Evolutionary conservation across 2,797 vertebrate genomes (phyloP), one percentile per base, ranked within the genome.

Genomic region (Pogoniulus pusillus): DNA sequence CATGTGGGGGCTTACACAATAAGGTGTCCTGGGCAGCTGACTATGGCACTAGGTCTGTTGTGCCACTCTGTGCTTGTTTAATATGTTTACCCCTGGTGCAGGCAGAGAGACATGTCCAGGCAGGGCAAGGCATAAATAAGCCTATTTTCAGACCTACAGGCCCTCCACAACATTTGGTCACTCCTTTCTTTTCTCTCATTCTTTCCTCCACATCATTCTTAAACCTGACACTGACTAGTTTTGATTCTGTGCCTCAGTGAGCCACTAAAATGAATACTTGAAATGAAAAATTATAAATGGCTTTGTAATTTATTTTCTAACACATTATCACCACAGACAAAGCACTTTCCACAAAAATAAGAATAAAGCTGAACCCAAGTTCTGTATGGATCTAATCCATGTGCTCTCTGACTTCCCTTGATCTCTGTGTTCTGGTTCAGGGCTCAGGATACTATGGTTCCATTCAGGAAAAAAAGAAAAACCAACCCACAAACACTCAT

Each of bases 381-480:
- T 74, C 19, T 39, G 1, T 27, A 26, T 9, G 10, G 20, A 12
- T 90, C n/a, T 51, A 12, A 5, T 34, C 19, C 14, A 55, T 0
- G 0, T 62, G 12, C 12, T 0, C 0, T 16, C 57, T 65, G 49
- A 59, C 8, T 59, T 79, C 27, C 16, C 13, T 32, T 5, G 1
- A 12, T 18, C 8, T 68, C 65, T 53, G 29, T 14, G 7, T 59
- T 24, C 35, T 43, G 7, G 27, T 41, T 64, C 19, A 49, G 4
- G 6, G 10, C 45, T 84, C 13, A 30, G 43, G 18, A 5, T 66
- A 22, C 6, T 68, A 11, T 62, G 2, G 2, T 54, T 24, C 29
- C 41, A 55, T 2, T 5, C 8, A 23, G 47, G 16, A 29, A 81
- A 85, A 83, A 18, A 32, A 83, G 89, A 81, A n/a, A n/a, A n/a